Base-by-base conservation (phyloP, 2,888 invertebrate species). In the Glaucopsyche alexis region DNA sequence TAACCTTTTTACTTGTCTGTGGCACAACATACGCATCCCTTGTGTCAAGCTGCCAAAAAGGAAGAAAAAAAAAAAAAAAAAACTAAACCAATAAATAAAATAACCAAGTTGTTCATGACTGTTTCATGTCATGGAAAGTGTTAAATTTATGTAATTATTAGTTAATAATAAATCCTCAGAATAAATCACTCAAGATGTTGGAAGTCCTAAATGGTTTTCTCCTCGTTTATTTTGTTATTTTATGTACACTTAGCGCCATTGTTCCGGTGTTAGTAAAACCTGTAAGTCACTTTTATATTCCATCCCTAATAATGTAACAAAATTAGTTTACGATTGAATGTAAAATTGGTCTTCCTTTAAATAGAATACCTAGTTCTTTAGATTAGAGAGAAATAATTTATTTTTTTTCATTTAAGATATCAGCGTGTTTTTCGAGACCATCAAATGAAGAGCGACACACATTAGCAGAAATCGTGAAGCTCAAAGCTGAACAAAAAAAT, bases 211-310 rank as follows among this genome's bases (percentile, higher is more conserved):
- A 91, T 85, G 91, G 91, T 75, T 86, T 87, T 79, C 84, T 93
- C 71, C 81, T 94, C 71, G 75, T 90, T 74, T 89, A 94, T 80
- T 91, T 94, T 76, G 80, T 93, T 19, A 75, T 87, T 76, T 82
- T 94, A 72, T 92, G 94, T 80, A 85, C 90, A 16, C 78, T 94
- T 1, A 93, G 91, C 80, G 87, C 89, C 65, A 83, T 93, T 77
- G 85, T 93, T 29, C 89, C 93, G 16, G 77, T 87, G 76, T 78
- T 94, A 73, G 89, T 92, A 55, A 93, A 93, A 84, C 93, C 93
- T 72, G 94, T 94, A 87, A 88, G 90, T 88, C 75, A 45, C 75
- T 52, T 65, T 16, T 67, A 13, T n/a, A 73, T 65, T 55, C 9
- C 65, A 47, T 73, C n/a, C 4, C 2, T 6, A 14, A 0, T 14